Evolutionary conservation across 2,888 invertebrate species (phyloP), one percentile per base, ranked within the genome.

Genomic region (Acleris emargana): DNA sequence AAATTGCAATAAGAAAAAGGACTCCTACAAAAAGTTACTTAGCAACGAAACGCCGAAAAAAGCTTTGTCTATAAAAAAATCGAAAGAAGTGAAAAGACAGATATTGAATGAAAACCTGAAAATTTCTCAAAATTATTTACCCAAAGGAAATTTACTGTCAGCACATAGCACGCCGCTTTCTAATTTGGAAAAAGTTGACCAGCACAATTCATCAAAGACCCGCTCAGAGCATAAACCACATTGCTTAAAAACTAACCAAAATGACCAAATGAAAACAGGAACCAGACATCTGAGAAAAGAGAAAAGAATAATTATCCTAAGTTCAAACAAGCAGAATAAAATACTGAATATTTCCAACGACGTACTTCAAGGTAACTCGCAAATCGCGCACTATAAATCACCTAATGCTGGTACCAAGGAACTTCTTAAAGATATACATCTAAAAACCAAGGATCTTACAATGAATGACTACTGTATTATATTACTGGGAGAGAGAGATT

Each of bases 381-480:
- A 17, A 38, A n/a, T 53, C 17, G n/a, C 5, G 22, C 22, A 22
- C 22, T 22, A 22, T 22, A 22, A 22, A 22, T 22, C 22, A 22
- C 22, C 22, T 22, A 53, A 53, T 32, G 17, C 18, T 38, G 32
- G 32, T 18, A 53, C 17, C n/a, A 38, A n/a, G 38, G 38, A 32
- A 6, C 16, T 53, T 18, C 17, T 53, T 28, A 38, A 53, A 54
- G 42, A 20, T 11, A 42, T 54, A 42, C 42, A 38, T 13, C 20
- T 54, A 16, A 54, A 54, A 54, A 54, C 54, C 5, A 42, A 11
- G 20, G 32, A 54, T 20, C 20, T 54, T n/a, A 54, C 54, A 11
- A 20, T 54, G 16, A 42, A 42, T 7, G 20, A 54, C 7, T 54
- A 54, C 16, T 54, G 54, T 42, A 42, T 54, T 18, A 42, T 54